A percentile compares a stretch with the other conserved stretches of the same genome.
phyloP scores from a whole-genome alignment of 53 echinoderm and acorn worm genomes.

The Temnopleurus reevesii region DNA sequence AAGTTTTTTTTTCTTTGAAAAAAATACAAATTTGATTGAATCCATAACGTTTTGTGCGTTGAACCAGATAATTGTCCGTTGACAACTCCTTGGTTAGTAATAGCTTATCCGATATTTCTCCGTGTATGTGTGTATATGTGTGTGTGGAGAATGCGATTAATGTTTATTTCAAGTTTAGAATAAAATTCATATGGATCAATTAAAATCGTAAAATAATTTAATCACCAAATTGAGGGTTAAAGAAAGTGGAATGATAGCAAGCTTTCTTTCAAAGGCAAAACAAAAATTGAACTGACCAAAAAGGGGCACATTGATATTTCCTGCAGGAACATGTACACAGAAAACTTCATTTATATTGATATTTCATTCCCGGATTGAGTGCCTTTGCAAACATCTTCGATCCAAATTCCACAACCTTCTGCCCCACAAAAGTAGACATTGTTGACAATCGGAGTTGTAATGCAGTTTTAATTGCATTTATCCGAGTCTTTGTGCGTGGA shows the following conservation, averaged over 20 bases:
- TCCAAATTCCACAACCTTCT: slow-evolving; percentile 46
- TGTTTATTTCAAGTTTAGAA: not conserved
- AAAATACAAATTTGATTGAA: no score
- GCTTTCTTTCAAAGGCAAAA: no score
- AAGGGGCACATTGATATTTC: not conserved
- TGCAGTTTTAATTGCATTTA: slow-evolving; percentile 22
- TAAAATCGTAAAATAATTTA: no score
- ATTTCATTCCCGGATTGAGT: slow-evolving; percentile 20
- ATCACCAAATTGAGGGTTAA: no score
- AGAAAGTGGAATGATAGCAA: no score
- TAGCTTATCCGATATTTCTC: no score
- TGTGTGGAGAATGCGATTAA: not conserved
- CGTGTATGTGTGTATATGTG: not conserved
- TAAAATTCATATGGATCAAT: no score
- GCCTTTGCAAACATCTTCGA: slow-evolving; percentile 23
- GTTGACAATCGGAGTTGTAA: not conserved
- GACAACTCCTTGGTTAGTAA: no score
- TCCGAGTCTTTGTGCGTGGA: not conserved
- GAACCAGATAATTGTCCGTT: no score
- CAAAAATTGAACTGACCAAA: not conserved
- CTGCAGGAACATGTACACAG: not conserved
- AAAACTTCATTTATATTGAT: slow-evolving; percentile 2
- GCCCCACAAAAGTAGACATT: not conserved
- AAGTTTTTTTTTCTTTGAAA: no score
- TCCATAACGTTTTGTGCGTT: no score